Conservation (phyloP, 2,888 invertebrate genomes). For the Flexamia atlantica region DNA sequence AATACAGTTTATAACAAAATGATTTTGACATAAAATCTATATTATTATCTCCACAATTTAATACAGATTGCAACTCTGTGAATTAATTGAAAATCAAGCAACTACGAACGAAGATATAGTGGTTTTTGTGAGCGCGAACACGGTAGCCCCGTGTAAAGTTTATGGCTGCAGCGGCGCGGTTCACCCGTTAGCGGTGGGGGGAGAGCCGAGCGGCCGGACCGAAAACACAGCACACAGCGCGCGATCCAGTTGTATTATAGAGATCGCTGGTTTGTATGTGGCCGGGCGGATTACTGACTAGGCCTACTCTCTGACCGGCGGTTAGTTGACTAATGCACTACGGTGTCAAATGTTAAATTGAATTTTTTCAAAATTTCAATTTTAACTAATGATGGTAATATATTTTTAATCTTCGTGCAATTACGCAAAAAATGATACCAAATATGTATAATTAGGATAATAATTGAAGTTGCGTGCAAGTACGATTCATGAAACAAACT, state of each 20-base stretch:
- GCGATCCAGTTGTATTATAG: slow-evolving; percentile 5
- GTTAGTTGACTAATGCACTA: too few relatives aligned
- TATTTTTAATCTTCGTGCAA: too few relatives aligned
- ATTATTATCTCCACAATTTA: not conserved
- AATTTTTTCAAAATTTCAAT: too few relatives aligned
- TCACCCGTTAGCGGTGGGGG: too few relatives aligned
- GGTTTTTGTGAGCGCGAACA: not conserved
- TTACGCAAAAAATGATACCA: too few relatives aligned
- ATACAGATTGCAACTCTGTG: not conserved
- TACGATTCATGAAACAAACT: too few relatives aligned
- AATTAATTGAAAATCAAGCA: not conserved
- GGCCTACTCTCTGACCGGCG: too few relatives aligned
- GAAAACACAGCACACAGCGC: not conserved
- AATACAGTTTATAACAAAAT: not conserved
- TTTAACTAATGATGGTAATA: too few relatives aligned
- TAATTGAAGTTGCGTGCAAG: too few relatives aligned
- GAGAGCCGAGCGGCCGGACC: slow-evolving; percentile 1
- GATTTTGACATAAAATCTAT: not conserved
- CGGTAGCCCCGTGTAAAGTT: not conserved
- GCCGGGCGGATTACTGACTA: too few relatives aligned
- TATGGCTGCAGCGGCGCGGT: not conserved
- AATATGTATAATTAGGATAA: too few relatives aligned
- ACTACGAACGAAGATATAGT: not conserved
- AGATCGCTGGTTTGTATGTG: not conserved
- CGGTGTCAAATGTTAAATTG: too few relatives aligned